These are phyloP conservation scores for Sebastes cheni DNA, from an alignment of 2,797 vertebrate species.

Conservation along the genomic window DNA sequence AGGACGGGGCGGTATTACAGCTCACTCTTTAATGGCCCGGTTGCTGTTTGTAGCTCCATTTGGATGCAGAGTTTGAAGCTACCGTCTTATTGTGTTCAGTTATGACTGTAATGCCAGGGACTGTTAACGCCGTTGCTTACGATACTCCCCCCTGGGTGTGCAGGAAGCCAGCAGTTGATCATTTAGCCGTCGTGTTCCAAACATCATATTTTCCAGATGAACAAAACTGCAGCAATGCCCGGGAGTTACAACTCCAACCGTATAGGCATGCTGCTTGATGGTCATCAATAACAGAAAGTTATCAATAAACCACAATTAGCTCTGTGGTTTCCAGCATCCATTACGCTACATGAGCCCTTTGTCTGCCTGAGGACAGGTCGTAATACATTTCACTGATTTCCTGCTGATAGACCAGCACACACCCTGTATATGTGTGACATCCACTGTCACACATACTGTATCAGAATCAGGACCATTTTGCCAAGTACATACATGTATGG, in stretches of 20 bases:
- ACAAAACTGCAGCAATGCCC: neutral
- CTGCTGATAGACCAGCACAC: neutral
- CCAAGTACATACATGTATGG: no score
- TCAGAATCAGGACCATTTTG: no score
- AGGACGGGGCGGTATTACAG: slow-evolving; percentile 29
- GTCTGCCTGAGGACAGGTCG: neutral
- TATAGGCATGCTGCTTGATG: neutral
- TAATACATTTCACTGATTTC: neutral
- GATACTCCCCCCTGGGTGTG: slow-evolving; percentile 24
- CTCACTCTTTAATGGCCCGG: slow-evolving; percentile 60
- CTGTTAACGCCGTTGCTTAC: slow-evolving; percentile 28
- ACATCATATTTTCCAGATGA: slow-evolving; percentile 42
- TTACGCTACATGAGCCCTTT: neutral
- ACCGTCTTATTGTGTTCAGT: slow-evolving; percentile 19
- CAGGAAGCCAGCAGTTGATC: slow-evolving; percentile 19
- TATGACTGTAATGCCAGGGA: slow-evolving; percentile 24
- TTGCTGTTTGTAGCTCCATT: slow-evolving; percentile 55
- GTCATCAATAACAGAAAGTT: slow-evolving; percentile 7
- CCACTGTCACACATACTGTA: neutral
- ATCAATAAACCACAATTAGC: slow-evolving; percentile 9
- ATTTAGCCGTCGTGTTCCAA: slow-evolving; percentile 16
- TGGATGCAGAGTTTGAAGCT: slow-evolving; percentile 44
- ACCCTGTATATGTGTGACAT: neutral
- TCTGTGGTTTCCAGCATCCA: neutral
- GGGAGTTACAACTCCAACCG: neutral